Evolutionary conservation across 2,888 invertebrate genomes (phyloP).

Genomic region (Drosophila mimetica): DNA sequence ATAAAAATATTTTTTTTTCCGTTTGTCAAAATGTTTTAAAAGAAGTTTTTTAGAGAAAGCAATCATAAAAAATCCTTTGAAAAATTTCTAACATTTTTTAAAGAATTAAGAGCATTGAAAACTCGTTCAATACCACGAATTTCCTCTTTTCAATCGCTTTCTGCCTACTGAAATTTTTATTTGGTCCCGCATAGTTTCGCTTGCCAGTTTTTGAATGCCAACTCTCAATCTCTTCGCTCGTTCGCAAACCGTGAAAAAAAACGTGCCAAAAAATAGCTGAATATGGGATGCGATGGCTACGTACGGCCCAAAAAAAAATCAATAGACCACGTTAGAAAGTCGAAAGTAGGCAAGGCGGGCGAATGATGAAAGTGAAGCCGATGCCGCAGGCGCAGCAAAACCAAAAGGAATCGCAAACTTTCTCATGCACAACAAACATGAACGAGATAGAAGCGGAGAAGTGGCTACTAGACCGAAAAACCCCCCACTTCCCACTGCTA

Average conservation of each 20-base stretch:
- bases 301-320: conserved; percentile 51
- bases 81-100: too few species aligned
- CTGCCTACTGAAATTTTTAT: conserved; percentile 37
- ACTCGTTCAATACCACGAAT: not conserved
- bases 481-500: not conserved
- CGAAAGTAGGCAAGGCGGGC: conserved; percentile 48
- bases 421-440: conserved; percentile 38
- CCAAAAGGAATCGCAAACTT: conserved; percentile 28
- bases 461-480: conserved; percentile 41
- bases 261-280: conserved; percentile 26
- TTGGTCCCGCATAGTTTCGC: conserved; percentile 30
- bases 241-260: conserved; percentile 20
- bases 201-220: conserved; percentile 26
- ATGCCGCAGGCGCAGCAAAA: conserved; percentile 38
- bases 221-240: conserved; percentile 8
- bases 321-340: conserved; percentile 56
- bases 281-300: conserved; percentile 5
- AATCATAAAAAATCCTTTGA: too few species aligned
- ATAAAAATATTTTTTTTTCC: too few species aligned
- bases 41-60: too few species aligned
- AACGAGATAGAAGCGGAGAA: conserved; percentile 50
- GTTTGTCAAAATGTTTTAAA: too few species aligned
- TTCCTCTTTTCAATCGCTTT: conserved; percentile 24
- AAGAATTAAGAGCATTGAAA: conserved; percentile 5
- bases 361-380: conserved; percentile 63